Evolutionary conservation across 2,797 vertebrate species (phyloP).

Genomic region (Sebastes kiyomatsui): DNA sequence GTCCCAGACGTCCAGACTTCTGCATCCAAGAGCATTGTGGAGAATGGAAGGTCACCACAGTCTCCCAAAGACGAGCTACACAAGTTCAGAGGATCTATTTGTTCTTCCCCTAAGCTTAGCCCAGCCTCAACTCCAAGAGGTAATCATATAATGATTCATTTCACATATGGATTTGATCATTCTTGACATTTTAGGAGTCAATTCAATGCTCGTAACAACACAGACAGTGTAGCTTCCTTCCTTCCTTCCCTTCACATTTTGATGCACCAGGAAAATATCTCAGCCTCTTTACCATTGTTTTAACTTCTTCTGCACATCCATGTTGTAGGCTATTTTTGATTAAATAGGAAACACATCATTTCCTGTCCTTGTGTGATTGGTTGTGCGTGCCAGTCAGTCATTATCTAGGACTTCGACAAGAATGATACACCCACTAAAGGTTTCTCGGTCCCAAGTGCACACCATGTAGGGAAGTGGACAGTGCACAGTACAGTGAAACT

Average conservation of each 20-base stretch:
- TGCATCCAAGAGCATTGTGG: conserved; percentile 26
- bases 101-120: conserved; percentile 48
- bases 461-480: conserved; percentile 65
- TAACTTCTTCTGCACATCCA: conserved; percentile 19
- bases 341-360: conserved; percentile 55
- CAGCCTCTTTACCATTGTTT: conserved; percentile 21
- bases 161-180: not conserved
- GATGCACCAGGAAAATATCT: not conserved
- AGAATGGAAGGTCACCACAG: conserved; percentile 38
- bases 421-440: conserved; percentile 26
- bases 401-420: not conserved
- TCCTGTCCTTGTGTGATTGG: conserved; percentile 50
- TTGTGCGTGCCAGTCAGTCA: not conserved
- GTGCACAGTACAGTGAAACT: conserved; percentile 24
- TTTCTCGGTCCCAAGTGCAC: conserved; percentile 23
- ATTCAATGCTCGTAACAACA: not conserved
- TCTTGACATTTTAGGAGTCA: not conserved
- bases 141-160: conserved; percentile 6
- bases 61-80: conserved; percentile 14
- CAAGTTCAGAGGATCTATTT: conserved; percentile 18
- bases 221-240: not conserved
- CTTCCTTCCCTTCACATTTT: not conserved
- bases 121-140: conserved; percentile 58
- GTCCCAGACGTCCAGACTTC: conserved; percentile 16
- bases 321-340: conserved; percentile 16